These are phyloP conservation scores for Aptenodytes patagonicus DNA, from an alignment of 2,113 vertebrate species.

Conservation along the genomic window DNA sequence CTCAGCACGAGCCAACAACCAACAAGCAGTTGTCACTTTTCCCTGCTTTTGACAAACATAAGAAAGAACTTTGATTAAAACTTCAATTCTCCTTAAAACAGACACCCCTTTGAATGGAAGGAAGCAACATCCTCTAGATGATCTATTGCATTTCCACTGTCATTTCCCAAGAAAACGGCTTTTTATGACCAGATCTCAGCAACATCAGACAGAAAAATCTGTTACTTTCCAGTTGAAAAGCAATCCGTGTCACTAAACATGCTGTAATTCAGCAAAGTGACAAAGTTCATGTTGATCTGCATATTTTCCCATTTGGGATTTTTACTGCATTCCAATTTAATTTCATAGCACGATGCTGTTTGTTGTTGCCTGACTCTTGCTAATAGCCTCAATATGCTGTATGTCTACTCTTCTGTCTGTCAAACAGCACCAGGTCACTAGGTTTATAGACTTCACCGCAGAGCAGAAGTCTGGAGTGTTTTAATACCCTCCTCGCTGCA, in stretches of 20 bases:
- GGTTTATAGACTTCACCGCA: neutral
- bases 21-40: conserved; percentile 26
- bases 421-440: neutral
- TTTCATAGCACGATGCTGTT: neutral
- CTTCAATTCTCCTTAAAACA: conserved; percentile 6
- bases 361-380: conserved; percentile 17
- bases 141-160: neutral
- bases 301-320: neutral
- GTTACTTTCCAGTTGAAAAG: conserved; percentile 29
- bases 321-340: conserved; percentile 11
- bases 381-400: conserved; percentile 32
- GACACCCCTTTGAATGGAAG: neutral
- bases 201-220: conserved; percentile 3
- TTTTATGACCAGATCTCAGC: neutral
- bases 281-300: conserved; percentile 39
- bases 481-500: neutral
- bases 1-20: conserved; percentile 27
- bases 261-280: neutral
- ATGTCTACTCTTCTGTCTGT: neutral
- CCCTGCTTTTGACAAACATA: neutral
- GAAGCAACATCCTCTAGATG: neutral
- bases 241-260: neutral
- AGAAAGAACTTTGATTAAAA: conserved; percentile 46
- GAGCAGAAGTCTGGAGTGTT: neutral
- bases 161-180: neutral